These are phyloP conservation scores for Dorcus parallelipipedus DNA, from an alignment of 2,888 invertebrate species.

Conservation along the genomic window DNA sequence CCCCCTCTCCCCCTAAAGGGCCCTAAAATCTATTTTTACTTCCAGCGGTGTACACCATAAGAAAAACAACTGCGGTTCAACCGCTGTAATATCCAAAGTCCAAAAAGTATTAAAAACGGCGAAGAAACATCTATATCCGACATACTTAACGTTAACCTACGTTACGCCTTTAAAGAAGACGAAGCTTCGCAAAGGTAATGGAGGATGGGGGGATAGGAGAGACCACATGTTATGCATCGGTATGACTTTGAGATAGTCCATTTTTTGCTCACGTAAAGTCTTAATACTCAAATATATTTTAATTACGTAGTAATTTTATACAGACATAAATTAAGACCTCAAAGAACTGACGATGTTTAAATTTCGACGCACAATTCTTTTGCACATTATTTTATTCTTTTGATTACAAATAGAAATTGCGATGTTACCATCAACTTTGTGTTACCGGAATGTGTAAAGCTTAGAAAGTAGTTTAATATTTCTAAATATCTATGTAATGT, in stretches of 20 bases:
- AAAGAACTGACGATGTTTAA: too few species aligned
- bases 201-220: constrained; percentile 94
- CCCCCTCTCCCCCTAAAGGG: not conserved
- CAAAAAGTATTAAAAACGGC: constrained; percentile 74
- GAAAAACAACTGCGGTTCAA: constrained; percentile 85
- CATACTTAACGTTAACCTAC: constrained; percentile 62
- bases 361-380: too few species aligned
- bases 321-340: too few species aligned
- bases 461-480: too few species aligned
- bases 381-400: too few species aligned
- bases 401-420: too few species aligned
- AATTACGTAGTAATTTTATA: too few species aligned
- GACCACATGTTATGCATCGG: constrained; percentile 80
- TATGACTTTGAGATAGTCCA: constrained; percentile 55
- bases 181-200: constrained; percentile 84
- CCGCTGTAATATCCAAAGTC: constrained; percentile 79
- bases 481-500: too few species aligned
- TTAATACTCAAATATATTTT: not conserved
- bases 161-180: constrained; percentile 68
- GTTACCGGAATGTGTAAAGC: too few species aligned
- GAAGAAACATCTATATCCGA: constrained; percentile 67
- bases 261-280: constrained; percentile 14
- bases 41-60: constrained; percentile 92
- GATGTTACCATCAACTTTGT: too few species aligned
- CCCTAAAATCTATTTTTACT: not conserved